phyloP scores from a whole-genome alignment of 2,888 invertebrate genomes.

The Liopterus haemorrhoidalis region DNA sequence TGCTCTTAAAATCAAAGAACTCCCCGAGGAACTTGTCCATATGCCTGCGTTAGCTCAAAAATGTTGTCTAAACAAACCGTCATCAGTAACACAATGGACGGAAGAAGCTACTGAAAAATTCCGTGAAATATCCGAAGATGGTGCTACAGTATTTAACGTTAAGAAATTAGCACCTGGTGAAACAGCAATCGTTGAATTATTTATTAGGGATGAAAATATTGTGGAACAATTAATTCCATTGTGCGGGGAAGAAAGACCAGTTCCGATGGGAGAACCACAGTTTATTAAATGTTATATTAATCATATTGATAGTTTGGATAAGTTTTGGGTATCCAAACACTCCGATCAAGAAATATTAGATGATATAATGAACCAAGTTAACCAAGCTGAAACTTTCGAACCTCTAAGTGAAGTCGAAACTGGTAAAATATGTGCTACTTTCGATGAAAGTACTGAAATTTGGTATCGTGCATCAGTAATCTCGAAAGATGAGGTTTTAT shows the following conservation, averaged over 20 bases:
- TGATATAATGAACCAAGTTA: slow-evolving; percentile 55
- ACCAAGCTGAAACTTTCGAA: slow-evolving; percentile 48
- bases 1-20: slow-evolving; percentile 53
- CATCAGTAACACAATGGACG: slow-evolving; percentile 55
- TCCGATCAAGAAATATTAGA: slow-evolving; percentile 52
- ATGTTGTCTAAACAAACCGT: slow-evolving; percentile 52
- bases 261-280: slow-evolving; percentile 28
- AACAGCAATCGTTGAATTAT: slow-evolving; percentile 58
- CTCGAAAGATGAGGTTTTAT: slow-evolving; percentile 51
- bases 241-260: neutral
- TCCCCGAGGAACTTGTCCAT: slow-evolving; percentile 55
- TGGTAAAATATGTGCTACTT: slow-evolving; percentile 52
- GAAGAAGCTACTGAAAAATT: slow-evolving; percentile 60
- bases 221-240: slow-evolving; percentile 43
- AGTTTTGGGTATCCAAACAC: slow-evolving; percentile 61
- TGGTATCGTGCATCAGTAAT: slow-evolving; percentile 57
- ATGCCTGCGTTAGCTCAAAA: slow-evolving; percentile 59
- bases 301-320: slow-evolving; percentile 61
- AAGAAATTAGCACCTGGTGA: slow-evolving; percentile 62
- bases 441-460: slow-evolving; percentile 52
- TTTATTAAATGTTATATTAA: slow-evolving; percentile 51
- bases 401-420: slow-evolving; percentile 50
- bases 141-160: slow-evolving; percentile 63
- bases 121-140: slow-evolving; percentile 60
- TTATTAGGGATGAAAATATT: slow-evolving; percentile 57